Conservation (phyloP, 2,797 vertebrate genomes). For the Brachyalestes nurse region DNA sequence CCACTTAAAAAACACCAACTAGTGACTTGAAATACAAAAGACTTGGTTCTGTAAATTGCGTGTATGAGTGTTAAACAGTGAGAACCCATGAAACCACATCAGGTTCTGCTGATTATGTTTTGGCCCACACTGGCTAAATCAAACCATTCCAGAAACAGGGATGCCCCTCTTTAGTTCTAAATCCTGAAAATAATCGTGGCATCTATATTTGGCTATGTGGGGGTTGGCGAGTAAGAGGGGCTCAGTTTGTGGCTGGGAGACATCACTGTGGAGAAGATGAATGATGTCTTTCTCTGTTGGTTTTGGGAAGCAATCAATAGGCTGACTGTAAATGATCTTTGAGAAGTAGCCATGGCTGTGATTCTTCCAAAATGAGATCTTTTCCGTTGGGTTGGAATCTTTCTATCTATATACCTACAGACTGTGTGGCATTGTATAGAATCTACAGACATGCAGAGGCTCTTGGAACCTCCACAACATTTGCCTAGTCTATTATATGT, state of each 20-base stretch:
- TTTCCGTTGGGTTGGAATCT: constrained; percentile 50
- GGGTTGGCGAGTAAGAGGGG: constrained; percentile 61
- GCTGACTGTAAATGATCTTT: constrained; percentile 61
- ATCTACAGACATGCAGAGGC: constrained; percentile 64
- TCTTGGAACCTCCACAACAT: constrained; percentile 72
- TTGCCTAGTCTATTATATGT: constrained; percentile 35
- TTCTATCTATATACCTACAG: constrained; percentile 36
- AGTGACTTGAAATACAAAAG: not conserved
- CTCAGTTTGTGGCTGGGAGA: constrained; percentile 74
- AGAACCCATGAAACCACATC: constrained; percentile 5
- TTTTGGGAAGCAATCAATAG: constrained; percentile 78
- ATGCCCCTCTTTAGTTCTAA: constrained; percentile 55
- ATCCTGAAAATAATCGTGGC: constrained; percentile 69
- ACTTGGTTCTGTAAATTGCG: not conserved
- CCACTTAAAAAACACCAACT: not conserved
- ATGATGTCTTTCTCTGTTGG: constrained; percentile 73
- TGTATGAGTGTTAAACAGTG: not conserved
- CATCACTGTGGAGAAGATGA: constrained; percentile 68
- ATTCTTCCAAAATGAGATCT: constrained; percentile 55
- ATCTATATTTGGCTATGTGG: constrained; percentile 70
- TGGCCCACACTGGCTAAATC: constrained; percentile 54
- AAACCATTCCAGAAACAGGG: constrained; percentile 61
- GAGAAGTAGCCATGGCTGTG: constrained; percentile 35
- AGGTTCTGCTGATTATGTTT: constrained; percentile 1
- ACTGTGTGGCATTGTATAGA: constrained; percentile 25